Conservation (phyloP, 2,797 vertebrate genomes). For the Decapterus maruadsi region DNA sequence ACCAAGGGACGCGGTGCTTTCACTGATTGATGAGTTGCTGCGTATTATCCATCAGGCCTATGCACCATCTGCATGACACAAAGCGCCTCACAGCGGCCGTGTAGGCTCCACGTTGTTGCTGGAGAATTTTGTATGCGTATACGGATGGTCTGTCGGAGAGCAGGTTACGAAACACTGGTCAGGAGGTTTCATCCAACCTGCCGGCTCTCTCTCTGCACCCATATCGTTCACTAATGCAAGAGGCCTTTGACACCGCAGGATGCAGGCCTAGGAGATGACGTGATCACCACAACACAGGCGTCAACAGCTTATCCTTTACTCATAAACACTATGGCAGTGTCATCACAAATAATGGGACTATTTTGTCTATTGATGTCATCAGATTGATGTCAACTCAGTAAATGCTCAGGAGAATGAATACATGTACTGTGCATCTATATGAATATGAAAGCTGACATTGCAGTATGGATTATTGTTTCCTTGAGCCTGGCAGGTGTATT, state of each 20-base stretch:
- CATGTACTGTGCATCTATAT: slow-evolving; percentile 11
- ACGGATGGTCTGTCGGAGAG: slow-evolving; percentile 33
- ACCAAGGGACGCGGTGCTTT: slow-evolving; percentile 32
- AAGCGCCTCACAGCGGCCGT: slow-evolving; percentile 63
- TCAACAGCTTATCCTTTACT: not conserved
- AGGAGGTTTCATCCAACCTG: slow-evolving; percentile 36
- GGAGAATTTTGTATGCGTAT: slow-evolving; percentile 35
- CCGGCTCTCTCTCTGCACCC: slow-evolving; percentile 31
- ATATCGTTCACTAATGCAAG: slow-evolving; percentile 33
- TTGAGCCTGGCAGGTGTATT: not conserved
- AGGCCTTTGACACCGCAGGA: slow-evolving; percentile 62
- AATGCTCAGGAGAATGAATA: not conserved
- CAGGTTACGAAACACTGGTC: slow-evolving; percentile 64
- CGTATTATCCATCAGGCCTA: slow-evolving; percentile 72
- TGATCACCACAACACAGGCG: slow-evolving; percentile 56
- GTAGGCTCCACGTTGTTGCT: slow-evolving; percentile 56
- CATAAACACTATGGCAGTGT: not conserved
- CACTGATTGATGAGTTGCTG: slow-evolving; percentile 71
- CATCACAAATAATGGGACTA: not conserved
- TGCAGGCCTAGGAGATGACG: slow-evolving; percentile 65
- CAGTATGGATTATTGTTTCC: slow-evolving; percentile 7
- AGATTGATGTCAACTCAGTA: not conserved
- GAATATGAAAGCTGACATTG: slow-evolving; percentile 16
- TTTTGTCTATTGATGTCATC: not conserved
- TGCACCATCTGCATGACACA: slow-evolving; percentile 69